phyloP scores from a whole-genome alignment of 1,140 invertebrate species.

The Brachionus koreanus region DNA sequence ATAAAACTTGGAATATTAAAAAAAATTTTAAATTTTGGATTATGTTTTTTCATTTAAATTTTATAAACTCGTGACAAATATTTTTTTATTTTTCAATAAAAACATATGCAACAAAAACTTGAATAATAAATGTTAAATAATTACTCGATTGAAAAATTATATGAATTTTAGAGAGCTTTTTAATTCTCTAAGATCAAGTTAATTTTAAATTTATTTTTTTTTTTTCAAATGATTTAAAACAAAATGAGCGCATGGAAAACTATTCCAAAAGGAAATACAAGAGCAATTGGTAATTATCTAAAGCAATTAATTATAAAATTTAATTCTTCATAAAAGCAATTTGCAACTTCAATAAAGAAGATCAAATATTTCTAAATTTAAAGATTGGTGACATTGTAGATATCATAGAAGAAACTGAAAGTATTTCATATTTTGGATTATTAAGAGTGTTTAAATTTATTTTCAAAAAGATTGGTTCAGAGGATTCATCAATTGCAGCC shows the following conservation, averaged over 20 bases:
- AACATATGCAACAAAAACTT: neutral
- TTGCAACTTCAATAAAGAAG: neutral
- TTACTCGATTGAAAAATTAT: neutral
- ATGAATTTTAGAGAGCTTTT: neutral
- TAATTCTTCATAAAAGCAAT: neutral
- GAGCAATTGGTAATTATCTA: too few species aligned
- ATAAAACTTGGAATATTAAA: neutral
- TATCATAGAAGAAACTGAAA: neutral
- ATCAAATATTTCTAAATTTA: neutral
- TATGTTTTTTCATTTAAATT: neutral
- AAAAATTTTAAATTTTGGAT: neutral
- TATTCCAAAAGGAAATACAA: too few species aligned
- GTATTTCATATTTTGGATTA: neutral
- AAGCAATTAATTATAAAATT: neutral
- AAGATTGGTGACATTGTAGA: constrained; percentile 18
- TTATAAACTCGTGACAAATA: constrained; percentile 10
- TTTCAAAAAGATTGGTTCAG: constrained; percentile 16
- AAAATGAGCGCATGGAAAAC: too few species aligned
- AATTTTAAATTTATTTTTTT: too few species aligned
- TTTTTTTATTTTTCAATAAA: neutral
- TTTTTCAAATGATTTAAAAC: too few species aligned
- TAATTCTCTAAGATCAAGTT: too few species aligned
- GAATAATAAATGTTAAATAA: neutral
- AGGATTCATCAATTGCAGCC: neutral
- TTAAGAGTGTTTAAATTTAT: neutral